phyloP scores from a whole-genome alignment of 2,888 invertebrate species.

The Iselma pallidipennis region DNA sequence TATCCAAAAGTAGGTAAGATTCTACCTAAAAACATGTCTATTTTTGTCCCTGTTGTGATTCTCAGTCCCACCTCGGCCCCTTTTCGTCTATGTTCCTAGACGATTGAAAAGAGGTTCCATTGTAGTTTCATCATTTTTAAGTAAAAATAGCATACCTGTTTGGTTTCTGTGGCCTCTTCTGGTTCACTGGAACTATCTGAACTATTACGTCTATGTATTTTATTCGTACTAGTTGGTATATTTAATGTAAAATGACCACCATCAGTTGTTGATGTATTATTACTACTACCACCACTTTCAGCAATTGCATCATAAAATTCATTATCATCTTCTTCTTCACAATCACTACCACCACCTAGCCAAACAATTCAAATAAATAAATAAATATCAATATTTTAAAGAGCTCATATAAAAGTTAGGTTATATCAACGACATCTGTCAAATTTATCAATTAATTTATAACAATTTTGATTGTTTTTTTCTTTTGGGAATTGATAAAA shows the following conservation, averaged over 20 bases:
- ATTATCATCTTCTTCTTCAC: slow-evolving; percentile 78
- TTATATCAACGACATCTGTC: slow-evolving; percentile 26
- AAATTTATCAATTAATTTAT: too few relatives aligned
- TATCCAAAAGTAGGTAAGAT: too few relatives aligned
- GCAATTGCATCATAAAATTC: slow-evolving; percentile 69
- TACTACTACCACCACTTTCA: slow-evolving; percentile 52
- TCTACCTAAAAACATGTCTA: too few relatives aligned
- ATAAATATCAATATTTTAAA: not conserved
- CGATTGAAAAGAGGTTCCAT: too few relatives aligned
- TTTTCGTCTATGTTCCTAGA: too few relatives aligned
- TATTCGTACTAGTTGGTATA: slow-evolving; percentile 58
- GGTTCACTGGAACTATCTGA: slow-evolving; percentile 60
- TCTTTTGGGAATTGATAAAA: too few relatives aligned
- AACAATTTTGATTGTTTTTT: too few relatives aligned
- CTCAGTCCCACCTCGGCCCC: too few relatives aligned
- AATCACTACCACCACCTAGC: slow-evolving; percentile 54
- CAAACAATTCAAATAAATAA: slow-evolving; percentile 9
- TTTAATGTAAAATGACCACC: slow-evolving; percentile 65
- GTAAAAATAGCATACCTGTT: slow-evolving; percentile 48
- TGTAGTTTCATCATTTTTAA: too few relatives aligned
- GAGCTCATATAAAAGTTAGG: slow-evolving; percentile 22
- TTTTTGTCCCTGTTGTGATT: too few relatives aligned
- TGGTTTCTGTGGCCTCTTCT: slow-evolving; percentile 56
- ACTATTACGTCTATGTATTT: slow-evolving; percentile 49
- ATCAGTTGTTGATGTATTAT: not conserved